These are phyloP conservation scores for Campopleginae sp. DNA, from an alignment of 2,888 invertebrate species.

Conservation along the genomic window DNA sequence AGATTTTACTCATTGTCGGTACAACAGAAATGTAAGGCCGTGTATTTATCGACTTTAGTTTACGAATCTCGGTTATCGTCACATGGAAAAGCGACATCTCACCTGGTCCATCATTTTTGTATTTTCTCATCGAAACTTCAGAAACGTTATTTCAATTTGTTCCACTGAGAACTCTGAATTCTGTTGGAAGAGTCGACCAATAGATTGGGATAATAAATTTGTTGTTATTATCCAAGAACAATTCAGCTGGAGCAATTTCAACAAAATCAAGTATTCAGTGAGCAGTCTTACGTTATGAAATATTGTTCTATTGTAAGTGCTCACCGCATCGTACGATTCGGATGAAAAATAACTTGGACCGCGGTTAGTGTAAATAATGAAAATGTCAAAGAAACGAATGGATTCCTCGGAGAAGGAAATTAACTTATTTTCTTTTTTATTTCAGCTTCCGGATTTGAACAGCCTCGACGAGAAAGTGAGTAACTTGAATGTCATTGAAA, in stretches of 20 bases:
- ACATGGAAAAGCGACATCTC: conserved; percentile 23
- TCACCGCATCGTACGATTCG: neutral
- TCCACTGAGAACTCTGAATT: neutral
- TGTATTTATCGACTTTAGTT: conserved; percentile 39
- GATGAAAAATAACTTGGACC: no score
- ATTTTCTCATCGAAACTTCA: conserved; percentile 14
- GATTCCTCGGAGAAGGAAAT: neutral
- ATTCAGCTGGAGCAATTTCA: neutral
- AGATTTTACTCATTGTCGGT: conserved; percentile 26
- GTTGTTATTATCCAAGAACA: no score
- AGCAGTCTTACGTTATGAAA: no score
- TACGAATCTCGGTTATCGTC: conserved; percentile 20
- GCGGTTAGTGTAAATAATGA: no score
- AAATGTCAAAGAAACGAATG: neutral
- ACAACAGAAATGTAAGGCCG: conserved; percentile 24
- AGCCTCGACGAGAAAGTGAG: conserved; percentile 83
- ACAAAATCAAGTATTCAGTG: neutral
- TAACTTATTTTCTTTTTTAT: conserved; percentile 66
- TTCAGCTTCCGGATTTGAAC: conserved; percentile 81
- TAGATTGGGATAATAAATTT: no score
- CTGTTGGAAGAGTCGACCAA: neutral
- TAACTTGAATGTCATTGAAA: conserved; percentile 44
- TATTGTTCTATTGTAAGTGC: no score
- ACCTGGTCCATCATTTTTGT: neutral
- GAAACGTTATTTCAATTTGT: neutral